These are phyloP conservation scores for Drosophila sulfurigaster DNA, from an alignment of 1,140 invertebrate genomes.

Conservation along the genomic window DNA sequence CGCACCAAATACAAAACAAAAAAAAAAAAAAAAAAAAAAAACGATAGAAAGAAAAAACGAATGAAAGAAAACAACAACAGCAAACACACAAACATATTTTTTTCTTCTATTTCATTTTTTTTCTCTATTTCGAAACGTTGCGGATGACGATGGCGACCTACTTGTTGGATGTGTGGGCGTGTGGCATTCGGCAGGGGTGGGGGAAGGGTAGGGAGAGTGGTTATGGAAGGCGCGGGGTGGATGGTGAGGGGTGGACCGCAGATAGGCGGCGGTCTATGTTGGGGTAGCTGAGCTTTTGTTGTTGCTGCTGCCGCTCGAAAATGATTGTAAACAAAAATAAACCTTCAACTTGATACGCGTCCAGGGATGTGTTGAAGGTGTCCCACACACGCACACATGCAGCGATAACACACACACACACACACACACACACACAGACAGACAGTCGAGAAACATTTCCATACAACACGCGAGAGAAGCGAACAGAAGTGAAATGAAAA, in stretches of 20 bases:
- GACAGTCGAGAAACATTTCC: slow-evolving; percentile 7
- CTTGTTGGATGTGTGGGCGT: slow-evolving; percentile 74
- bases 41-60: slow-evolving; percentile 21
- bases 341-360: slow-evolving; percentile 84
- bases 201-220: neutral
- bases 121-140: slow-evolving; percentile 72
- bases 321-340: slow-evolving; percentile 84
- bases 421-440: slow-evolving; percentile 6
- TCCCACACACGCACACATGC: slow-evolving; percentile 33
- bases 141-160: slow-evolving; percentile 67
- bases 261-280: slow-evolving; percentile 9
- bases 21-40: slow-evolving; percentile 25
- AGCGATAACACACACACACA: slow-evolving; percentile 33
- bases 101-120: slow-evolving; percentile 28
- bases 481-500: neutral
- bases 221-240: neutral
- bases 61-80: slow-evolving; percentile 7
- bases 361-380: slow-evolving; percentile 84
- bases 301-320: slow-evolving; percentile 49
- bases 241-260: too few species aligned
- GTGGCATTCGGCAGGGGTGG: neutral
- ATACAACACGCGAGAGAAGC: neutral
- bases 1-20: slow-evolving; percentile 27
- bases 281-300: slow-evolving; percentile 43
- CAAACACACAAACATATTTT: slow-evolving; percentile 8